Evolutionary conservation across 2,797 vertebrate species (phyloP), one percentile per base, ranked within the genome.

Genomic region (Anabas testudineus): DNA sequence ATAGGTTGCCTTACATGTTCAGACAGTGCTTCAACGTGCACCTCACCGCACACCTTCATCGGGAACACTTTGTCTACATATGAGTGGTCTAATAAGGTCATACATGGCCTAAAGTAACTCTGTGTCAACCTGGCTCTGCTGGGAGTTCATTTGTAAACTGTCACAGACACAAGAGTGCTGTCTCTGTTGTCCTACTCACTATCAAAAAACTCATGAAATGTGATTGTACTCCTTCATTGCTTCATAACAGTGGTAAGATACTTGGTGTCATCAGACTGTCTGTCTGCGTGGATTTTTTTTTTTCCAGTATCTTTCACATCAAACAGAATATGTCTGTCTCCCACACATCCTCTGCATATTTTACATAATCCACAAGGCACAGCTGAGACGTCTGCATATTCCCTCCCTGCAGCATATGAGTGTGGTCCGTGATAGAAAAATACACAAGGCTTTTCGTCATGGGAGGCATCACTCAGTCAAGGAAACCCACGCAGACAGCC

Each of bases 301-400:
- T 87, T 88, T 87, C 83, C 74, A 87, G 76, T 58, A 65, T 85
- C 39, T 0, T 74, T 75, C 83, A 78, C 63, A 46, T 86, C 87
- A 88, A 80, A 81, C 74, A 63, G 58, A 83, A 78, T 82, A 58
- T 60, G 78, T 76, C 86, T 84, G 87, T 85, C 88, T 90, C 86
- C 75, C 86, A 86, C 91, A 73, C 83, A 81, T 86, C 87, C 85
- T 78, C 85, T 66, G 60, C 81, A 88, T 91, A 81, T 87, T 90
- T 90, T 83, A 82, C 78, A 79, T 88, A 84, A 90, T 88, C 87
- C 82, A 70, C 37, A 56, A 78, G 76, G 83, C 63, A 45, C 88
- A 90, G 84, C 88, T 71, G 84, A 90, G 83, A 71, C 76, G 81
- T 76, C 76, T 14, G 76, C 30, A 43, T 77, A 72, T 75, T 87